Conservation (phyloP, 2,113 vertebrate species). For the cattle (Bos taurus) region DNA sequence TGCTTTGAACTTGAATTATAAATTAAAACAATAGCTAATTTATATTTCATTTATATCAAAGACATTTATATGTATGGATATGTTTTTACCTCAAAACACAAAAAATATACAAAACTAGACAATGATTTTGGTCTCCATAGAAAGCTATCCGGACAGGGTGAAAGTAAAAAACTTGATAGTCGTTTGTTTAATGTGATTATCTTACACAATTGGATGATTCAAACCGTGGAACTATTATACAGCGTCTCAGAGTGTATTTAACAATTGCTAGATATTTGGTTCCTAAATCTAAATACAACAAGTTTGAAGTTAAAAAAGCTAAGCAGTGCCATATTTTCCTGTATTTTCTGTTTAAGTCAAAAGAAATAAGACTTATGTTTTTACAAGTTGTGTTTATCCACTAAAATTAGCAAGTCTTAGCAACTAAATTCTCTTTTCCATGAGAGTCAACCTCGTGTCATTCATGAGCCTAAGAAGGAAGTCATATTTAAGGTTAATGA, state of each 20-base stretch:
- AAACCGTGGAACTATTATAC: background rate
- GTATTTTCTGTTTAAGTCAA: background rate
- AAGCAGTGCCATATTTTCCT: background rate
- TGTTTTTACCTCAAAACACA: background rate
- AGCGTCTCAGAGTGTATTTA: background rate
- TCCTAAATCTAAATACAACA: background rate
- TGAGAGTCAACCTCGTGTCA: background rate
- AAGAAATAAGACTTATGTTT: background rate
- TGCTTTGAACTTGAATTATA: background rate
- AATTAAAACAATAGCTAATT: background rate
- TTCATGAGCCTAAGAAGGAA: background rate
- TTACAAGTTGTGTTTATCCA: background rate
- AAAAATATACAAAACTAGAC: background rate
- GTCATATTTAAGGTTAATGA: background rate
- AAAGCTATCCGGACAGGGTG: background rate
- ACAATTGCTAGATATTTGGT: background rate
- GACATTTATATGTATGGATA: background rate
- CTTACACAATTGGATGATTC: background rate
- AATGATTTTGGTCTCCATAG: background rate
- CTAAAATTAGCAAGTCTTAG: background rate
- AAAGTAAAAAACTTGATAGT: background rate
- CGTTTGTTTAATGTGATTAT: background rate
- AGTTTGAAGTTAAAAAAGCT: background rate
- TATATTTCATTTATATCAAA: background rate
- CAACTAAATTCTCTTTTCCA: background rate